Base-by-base conservation (phyloP, 2,113 vertebrate species). In the Cryptomyrus ogoouensis region DNA sequence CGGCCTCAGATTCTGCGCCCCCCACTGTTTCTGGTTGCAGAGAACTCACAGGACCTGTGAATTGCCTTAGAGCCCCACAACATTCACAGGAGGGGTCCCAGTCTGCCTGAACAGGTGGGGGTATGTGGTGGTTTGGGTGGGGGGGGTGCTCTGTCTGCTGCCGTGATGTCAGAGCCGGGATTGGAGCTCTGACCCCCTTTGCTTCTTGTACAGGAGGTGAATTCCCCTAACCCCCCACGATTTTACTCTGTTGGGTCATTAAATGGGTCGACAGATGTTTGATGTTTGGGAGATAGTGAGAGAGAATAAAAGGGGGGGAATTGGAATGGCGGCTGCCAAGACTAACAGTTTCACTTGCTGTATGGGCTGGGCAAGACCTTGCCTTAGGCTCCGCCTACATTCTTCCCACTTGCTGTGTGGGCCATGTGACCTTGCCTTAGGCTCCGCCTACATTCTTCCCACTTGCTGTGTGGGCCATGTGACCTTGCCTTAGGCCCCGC, bases 61-160 rank as follows among this genome's bases (percentile, higher is more conserved):
- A 27, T n/a, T n/a, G 3, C 21, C 62, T 27, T 66, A n/a, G n/a
- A 66, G 24, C 62, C 62, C 62, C 62, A 66, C 6, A 66, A n/a
- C 9, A 66, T 66, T 66, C n/a, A 66, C 21, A 13, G 62, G 62
- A 66, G 62, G 58, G 62, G 24, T 27, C n/a, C 62, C n/a, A 70
- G 27, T 39, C 31, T 74, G 27, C 31, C 62, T 66, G 21, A 27
- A 27, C 10, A 27, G 62, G 8, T 27, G n/a, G 24, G 58, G 58
- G 58, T n/a, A n/a, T n/a, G 58, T 66, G 21, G 58, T 27, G 58
- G 24, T 66, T 66, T 27, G 24, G 6, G 6, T 0, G 56, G 49
- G 10, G 50, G 17, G 89, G 88, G 90, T 83, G 92, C 90, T 83
- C 92, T 93, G 94, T 93, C 91, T 92, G 92, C 91, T 53, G 53